A percentile compares a stretch with the other conserved stretches of the same genome.
These are phyloP conservation scores for Mola mola DNA, from an alignment of 2,113 vertebrate species.

Conservation along the genomic window DNA sequence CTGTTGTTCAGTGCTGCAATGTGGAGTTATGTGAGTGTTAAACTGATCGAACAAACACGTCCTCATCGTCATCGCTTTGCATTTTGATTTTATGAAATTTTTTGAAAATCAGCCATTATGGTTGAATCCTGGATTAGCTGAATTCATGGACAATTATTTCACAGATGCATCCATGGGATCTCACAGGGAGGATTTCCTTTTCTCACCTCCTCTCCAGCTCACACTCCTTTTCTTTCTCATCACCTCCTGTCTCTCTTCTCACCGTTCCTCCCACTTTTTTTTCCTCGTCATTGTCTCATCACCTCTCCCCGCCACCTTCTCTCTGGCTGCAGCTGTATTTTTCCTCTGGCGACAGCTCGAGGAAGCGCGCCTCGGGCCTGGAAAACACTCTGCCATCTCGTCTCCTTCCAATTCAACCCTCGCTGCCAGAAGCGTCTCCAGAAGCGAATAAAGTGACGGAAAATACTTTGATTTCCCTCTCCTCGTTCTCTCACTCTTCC, in stretches of 20 bases:
- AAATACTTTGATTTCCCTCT: slow-evolving; percentile 27
- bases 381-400: slow-evolving; percentile 32
- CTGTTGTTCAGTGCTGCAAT: too few species aligned
- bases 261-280: slow-evolving; percentile 24
- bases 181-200: slow-evolving; percentile 34
- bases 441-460: slow-evolving; percentile 30
- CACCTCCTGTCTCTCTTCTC: slow-evolving; percentile 23
- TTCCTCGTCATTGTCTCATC: slow-evolving; percentile 40
- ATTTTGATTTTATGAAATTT: too few species aligned
- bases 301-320: slow-evolving; percentile 30
- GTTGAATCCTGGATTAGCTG: background rate
- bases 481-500: background rate
- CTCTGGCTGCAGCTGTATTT: slow-evolving; percentile 39
- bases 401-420: slow-evolving; percentile 26
- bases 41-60: too few species aligned
- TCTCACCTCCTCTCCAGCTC: slow-evolving; percentile 43
- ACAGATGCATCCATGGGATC: too few species aligned
- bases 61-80: too few species aligned
- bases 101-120: background rate
- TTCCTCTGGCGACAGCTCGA: slow-evolving; percentile 42
- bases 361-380: slow-evolving; percentile 27
- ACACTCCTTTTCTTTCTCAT: slow-evolving; percentile 13
- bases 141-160: too few species aligned
- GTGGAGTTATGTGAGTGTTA: too few species aligned
- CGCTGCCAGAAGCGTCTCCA: slow-evolving; percentile 42